Base-by-base conservation (phyloP, 1,140 invertebrate genomes). In the Potamilus streckersoni region DNA sequence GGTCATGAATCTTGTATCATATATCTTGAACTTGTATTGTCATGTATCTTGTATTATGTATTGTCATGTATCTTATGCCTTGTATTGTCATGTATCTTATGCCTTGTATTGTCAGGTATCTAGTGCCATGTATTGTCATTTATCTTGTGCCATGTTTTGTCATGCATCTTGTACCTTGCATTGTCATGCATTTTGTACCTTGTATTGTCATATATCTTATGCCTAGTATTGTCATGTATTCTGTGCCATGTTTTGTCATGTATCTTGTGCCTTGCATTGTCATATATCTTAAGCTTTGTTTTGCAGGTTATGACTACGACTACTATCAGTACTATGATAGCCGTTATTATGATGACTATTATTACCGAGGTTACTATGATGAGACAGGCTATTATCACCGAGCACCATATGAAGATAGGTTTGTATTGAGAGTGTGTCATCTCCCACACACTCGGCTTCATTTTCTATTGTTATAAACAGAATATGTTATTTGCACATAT, bases 221-320 rank as follows among this genome's bases (percentile, higher is more conserved):
- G 1, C 27, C 27, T 31, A 2, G 27, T 31, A 1, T 31, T 31
- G 27, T 31, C 27, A 31, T 31, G 27, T 56, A 27, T 69, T 2
- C 6, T 69, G 20, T 61, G 59, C 16, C 59, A 2, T 16, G 59
- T 61, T 61, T 61, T 61, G 59, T 61, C 20, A 17, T 61, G 2
- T 61, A 17, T 61, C 16, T 61, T 61, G 3, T 61, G 17, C 20
- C 17, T 61, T 61, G 60, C 4, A 20, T 19, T 61, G 60, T 65
- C 19, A 65, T 20, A 6, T 27, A 65, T 17, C 15, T 65, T 19
- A 16, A 20, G 27, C 27, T n/a, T 31, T 38, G 23, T 63, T 49
- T 74, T 69, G 49, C 66, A 83, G 81, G 78, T 70, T 83, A 79
- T 67, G 77, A 81, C 38, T 81, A 83, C 64, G 79, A 83, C 66